phyloP scores from a whole-genome alignment of 2,797 vertebrate genomes.

The Ambastaia sidthimunki region DNA sequence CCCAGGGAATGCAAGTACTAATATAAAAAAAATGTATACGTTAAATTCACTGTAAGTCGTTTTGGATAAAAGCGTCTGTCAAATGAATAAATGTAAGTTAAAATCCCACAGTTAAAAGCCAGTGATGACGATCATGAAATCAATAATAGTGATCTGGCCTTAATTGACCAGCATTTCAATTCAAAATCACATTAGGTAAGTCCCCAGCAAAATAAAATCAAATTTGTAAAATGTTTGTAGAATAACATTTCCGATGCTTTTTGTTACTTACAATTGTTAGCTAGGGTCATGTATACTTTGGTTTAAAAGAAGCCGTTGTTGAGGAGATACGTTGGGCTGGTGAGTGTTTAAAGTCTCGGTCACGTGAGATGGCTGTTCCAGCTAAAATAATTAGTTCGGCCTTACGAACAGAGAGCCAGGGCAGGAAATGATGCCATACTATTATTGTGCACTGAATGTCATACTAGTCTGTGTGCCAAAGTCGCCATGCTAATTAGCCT shows the following conservation, averaged over 20 bases:
- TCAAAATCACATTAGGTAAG: conserved; percentile 1
- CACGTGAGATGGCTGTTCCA: conserved; percentile 32
- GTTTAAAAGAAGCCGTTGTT: conserved; percentile 7
- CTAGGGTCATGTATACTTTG: neutral
- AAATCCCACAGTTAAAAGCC: conserved; percentile 3
- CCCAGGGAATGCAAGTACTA: too few relatives aligned
- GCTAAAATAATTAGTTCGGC: conserved; percentile 44
- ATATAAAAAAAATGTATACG: too few relatives aligned
- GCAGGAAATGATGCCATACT: conserved; percentile 61
- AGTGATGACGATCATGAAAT: neutral
- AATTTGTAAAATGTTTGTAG: too few relatives aligned
- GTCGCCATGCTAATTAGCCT: conserved; percentile 67
- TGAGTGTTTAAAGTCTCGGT: conserved; percentile 27
- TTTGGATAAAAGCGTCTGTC: too few relatives aligned
- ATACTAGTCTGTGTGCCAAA: conserved; percentile 64
- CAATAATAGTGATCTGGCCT: conserved; percentile 15
- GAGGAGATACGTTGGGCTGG: conserved; percentile 13
- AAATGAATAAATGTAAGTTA: too few relatives aligned
- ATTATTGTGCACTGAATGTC: conserved; percentile 61
- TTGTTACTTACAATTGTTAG: too few relatives aligned
- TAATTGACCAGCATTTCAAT: conserved; percentile 11
- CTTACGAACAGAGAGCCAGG: conserved; percentile 36
- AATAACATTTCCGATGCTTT: too few relatives aligned
- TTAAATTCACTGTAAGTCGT: too few relatives aligned
- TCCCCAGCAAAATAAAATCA: too few relatives aligned